Base-by-base conservation (phyloP, 2,797 vertebrate species). In the Chelmon rostratus region DNA sequence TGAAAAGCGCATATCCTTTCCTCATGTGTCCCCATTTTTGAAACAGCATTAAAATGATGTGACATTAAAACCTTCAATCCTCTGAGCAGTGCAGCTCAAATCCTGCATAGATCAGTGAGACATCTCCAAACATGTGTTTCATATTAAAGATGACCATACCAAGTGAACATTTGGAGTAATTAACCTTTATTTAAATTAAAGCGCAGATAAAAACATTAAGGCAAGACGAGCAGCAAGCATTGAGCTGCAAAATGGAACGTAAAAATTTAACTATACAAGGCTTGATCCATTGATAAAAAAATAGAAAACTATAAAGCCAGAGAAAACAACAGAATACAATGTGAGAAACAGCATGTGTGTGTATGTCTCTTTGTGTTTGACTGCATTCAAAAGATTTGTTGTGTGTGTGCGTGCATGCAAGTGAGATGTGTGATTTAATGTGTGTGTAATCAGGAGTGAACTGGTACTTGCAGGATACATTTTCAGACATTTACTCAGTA, bases 171-270 rank as follows among this genome's bases (percentile, higher is more conserved):
- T 33, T 68, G 62, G 59, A 87, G 70, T 82, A 58, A 69, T 80
- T 75, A 86, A 79, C 52, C 73, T 93, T 93, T 91, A 93, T 92
- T 93, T 73, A 90, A 90, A 90, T 82, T 82, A 91, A 92, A 91
- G 73, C 84, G 90, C 84, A 90, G 89, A 90, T 92, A 88, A 85
- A 92, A 93, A 91, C 85, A 92, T 91, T 91, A 93, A 92, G 91
- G 91, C 91, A 92, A 79, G 90, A 91, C 66, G 74, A 92, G 91
- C 90, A 91, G 90, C 73, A 35, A 84, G 89, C 53, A 1, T 44
- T 62, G 63, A 83, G 86, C 89, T 88, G 86, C 73, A 61, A 78
- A 83, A 88, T 84, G 82, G 68, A 89, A 88, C 58, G 1, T 86
- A 69, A 79, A 56, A 85, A 62, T 81, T 56, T 1, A 82, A 86